These are phyloP conservation scores for Parasteatoda tepidariorum DNA, from an alignment of 1,140 invertebrate species.

Conservation along the genomic window DNA sequence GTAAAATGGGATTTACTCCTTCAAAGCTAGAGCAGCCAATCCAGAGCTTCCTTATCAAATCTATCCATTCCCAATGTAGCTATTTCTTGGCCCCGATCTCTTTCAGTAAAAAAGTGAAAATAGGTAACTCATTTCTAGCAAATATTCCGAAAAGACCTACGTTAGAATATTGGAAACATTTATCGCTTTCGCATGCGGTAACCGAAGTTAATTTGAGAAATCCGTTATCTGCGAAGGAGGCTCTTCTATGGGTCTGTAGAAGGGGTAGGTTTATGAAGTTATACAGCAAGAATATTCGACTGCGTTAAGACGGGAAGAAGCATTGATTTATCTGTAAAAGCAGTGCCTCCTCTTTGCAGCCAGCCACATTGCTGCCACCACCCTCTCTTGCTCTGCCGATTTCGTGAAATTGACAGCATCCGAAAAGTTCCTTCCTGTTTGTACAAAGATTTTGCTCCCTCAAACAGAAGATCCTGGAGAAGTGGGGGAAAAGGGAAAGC, in stretches of 20 bases:
- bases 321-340: conserved; percentile 55
- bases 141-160: too few species aligned
- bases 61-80: too few species aligned
- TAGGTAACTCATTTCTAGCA: too few species aligned
- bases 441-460: conserved; percentile 32
- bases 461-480: conserved; percentile 24
- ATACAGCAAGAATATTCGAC: conserved; percentile 6
- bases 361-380: too few species aligned
- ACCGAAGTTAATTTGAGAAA: conserved; percentile 60
- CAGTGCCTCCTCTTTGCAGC: neutral
- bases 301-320: neutral
- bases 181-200: conserved; percentile 51
- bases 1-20: too few species aligned
- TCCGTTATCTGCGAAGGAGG: conserved; percentile 41
- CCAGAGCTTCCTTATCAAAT: too few species aligned
- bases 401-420: conserved; percentile 57
- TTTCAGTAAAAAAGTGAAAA: too few species aligned
- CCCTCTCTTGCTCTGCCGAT: too few species aligned
- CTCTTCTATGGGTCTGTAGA: neutral
- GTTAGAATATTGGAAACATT: conserved; percentile 58
- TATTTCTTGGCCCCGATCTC: too few species aligned
- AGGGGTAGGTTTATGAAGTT: conserved; percentile 44
- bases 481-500: neutral
- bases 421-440: conserved; percentile 58
- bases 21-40: too few species aligned